Evolutionary conservation across 2,113 vertebrate genomes (phyloP), one percentile per base, ranked within the genome.

Genomic region (Callipepla californica): DNA sequence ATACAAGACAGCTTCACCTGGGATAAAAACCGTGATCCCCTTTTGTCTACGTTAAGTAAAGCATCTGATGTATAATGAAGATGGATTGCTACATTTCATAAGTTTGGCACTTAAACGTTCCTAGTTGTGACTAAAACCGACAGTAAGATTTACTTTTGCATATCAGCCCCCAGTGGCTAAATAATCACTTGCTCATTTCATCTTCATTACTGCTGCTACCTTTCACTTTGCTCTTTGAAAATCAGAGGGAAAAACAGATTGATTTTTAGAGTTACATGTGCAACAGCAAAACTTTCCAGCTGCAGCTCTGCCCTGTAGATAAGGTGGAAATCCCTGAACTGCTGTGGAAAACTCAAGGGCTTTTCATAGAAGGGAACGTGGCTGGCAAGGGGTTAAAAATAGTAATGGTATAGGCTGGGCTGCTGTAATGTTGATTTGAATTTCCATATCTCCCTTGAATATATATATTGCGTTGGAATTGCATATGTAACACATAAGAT

Each of bases 171-270:
- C 61, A 85, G 45, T 93, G 96, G 82, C 79, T 94, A 97, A 96
- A 95, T 95, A 96, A 96, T 97, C 96, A 89, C 89, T 87, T 57
- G 66, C 87, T 95, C 93, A 82, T 75, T 96, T 97, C 55, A 78
- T 96, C 94, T 97, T 97, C 89, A 95, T 95, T 95, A 92, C 48
- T 40, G 62, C 70, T 92, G 69, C 34, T 91, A 82, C 80, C 6
- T 69, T 96, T 95, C 74, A 92, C 79, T 92, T 93, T 95, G 85
- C 84, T 77, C 51, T 93, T 94, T 94, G 86, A 90, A 97, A 97
- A 94, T 78, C 84, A 78, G 48, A 73, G 92, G 79, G 48, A 95
- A 96, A 94, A 48, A 22, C 58, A 81, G 81, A 77, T 72, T 89
- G 38, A 89, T 81, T 95, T 58, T 93, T 90, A 92, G 82, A 72